Percentiles rank a stretch among this genome's conserved stretches.
Evolutionary conservation across 2,113 vertebrate species (phyloP).

Genomic region (Macaca mulatta): DNA sequence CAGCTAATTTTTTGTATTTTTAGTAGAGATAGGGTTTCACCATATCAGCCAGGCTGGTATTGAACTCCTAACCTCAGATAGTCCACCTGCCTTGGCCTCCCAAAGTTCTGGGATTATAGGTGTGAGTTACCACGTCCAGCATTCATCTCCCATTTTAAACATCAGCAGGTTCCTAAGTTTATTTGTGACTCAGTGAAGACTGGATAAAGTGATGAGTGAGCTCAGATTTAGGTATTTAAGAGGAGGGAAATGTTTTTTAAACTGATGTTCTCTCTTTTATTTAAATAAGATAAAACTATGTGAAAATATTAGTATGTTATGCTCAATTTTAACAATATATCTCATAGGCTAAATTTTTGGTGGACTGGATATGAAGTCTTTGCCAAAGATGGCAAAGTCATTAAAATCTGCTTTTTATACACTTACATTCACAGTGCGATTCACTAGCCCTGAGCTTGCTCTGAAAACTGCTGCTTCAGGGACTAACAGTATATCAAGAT

Average conservation of each 20-base stretch:
- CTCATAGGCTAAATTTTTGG: slow-evolving; percentile 31
- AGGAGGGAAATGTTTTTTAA: slow-evolving; percentile 39
- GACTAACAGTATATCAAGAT: slow-evolving; percentile 48
- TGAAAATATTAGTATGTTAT: not conserved
- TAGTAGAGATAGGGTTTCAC: too few species aligned
- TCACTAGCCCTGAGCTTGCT: not conserved
- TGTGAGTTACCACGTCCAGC: too few species aligned
- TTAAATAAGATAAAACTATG: slow-evolving; percentile 14
- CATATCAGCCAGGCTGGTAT: too few species aligned
- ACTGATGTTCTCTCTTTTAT: not conserved
- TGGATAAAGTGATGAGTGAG: not conserved
- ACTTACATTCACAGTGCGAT: slow-evolving; percentile 14
- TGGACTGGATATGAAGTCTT: slow-evolving; percentile 8
- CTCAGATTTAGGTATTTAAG: slow-evolving; percentile 42
- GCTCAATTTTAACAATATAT: slow-evolving; percentile 21
- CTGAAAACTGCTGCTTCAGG: slow-evolving; percentile 55
- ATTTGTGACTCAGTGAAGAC: slow-evolving; percentile 37
- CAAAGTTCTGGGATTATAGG: too few species aligned
- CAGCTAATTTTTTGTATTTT: too few species aligned
- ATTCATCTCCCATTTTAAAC: not conserved
- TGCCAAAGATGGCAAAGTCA: slow-evolving; percentile 33
- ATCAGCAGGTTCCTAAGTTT: not conserved
- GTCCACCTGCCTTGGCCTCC: too few species aligned
- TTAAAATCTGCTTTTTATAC: slow-evolving; percentile 49
- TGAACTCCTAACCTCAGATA: too few species aligned